phyloP scores from a whole-genome alignment of 2,888 invertebrate species.

The Ormyrus pomaceus region DNA sequence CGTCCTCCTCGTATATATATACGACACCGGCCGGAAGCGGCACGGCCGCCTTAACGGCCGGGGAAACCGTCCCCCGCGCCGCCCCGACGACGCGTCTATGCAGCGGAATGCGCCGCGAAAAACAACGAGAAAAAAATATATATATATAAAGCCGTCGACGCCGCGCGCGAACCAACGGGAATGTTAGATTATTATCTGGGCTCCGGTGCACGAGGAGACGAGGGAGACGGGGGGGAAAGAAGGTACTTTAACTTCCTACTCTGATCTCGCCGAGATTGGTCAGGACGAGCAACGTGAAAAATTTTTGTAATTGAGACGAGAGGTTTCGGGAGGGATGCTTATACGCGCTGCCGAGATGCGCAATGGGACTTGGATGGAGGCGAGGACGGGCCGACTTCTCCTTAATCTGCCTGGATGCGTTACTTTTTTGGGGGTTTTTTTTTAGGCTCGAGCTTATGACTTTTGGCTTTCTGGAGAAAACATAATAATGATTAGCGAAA shows the following conservation, averaged over 20 bases:
- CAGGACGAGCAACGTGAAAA: slow-evolving; percentile 7
- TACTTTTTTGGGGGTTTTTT: too few relatives aligned
- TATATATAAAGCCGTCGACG: too few relatives aligned
- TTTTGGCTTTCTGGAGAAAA: too few relatives aligned
- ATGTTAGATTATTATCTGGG: slow-evolving; percentile 50
- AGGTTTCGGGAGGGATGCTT: slow-evolving; percentile 2
- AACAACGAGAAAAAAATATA: slow-evolving; percentile 1
- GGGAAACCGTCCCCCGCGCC: too few relatives aligned
- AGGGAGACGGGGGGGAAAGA: background rate
- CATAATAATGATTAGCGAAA: too few relatives aligned
- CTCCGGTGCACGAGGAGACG: background rate
- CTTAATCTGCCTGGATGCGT: too few relatives aligned
- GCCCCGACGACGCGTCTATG: too few relatives aligned
- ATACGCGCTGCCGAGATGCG: slow-evolving; percentile 3
- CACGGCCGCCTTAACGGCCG: too few relatives aligned
- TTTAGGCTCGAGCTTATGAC: too few relatives aligned
- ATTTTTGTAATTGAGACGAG: slow-evolving; percentile 35
- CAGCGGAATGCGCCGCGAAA: background rate
- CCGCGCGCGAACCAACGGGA: slow-evolving; percentile 14
- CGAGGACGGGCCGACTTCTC: too few relatives aligned
- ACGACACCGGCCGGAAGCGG: too few relatives aligned
- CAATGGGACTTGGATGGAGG: background rate
- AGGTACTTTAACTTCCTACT: slow-evolving; percentile 25
- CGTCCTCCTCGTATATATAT: too few relatives aligned
- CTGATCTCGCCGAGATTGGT: slow-evolving; percentile 6